Evolutionary conservation across 2,797 vertebrate species (phyloP).

Genomic region (Calcarius lapponicus): DNA sequence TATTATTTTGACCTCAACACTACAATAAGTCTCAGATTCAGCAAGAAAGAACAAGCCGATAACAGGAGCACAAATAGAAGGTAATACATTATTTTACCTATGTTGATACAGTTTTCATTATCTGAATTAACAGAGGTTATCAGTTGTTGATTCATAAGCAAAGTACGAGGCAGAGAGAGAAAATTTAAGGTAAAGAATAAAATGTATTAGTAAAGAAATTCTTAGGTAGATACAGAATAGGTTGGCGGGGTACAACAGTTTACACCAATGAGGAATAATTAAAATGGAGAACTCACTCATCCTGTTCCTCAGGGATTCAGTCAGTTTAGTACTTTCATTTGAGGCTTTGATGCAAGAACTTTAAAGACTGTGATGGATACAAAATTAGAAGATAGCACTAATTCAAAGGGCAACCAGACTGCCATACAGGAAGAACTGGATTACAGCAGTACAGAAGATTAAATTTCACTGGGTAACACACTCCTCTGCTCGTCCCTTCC

Average conservation of each 20-base stretch:
- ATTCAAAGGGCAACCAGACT: conserved; percentile 20
- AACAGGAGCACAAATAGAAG: background rate
- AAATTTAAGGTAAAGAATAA: background rate
- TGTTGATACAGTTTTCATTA: background rate
- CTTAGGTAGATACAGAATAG: background rate
- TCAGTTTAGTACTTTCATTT: conserved; percentile 28
- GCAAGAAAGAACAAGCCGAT: background rate
- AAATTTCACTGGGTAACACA: background rate
- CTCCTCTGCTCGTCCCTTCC: background rate
- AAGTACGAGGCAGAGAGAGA: background rate
- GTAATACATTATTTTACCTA: background rate
- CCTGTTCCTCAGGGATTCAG: conserved; percentile 30
- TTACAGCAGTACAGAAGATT: background rate
- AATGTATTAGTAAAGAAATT: background rate
- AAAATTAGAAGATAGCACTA: conserved; percentile 29
- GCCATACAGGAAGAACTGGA: conserved; percentile 45
- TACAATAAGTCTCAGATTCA: background rate
- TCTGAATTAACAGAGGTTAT: background rate
- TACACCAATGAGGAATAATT: background rate
- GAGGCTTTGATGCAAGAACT: conserved; percentile 40
- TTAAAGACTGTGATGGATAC: conserved; percentile 17
- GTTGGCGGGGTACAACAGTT: background rate
- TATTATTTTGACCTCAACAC: background rate
- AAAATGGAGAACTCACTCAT: background rate
- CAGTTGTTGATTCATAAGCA: background rate